Percentiles rank a stretch among this genome's conserved stretches.
These are phyloP conservation scores for Linurgus olivaceus DNA, from an alignment of 2,797 vertebrate species.

Conservation along the genomic window DNA sequence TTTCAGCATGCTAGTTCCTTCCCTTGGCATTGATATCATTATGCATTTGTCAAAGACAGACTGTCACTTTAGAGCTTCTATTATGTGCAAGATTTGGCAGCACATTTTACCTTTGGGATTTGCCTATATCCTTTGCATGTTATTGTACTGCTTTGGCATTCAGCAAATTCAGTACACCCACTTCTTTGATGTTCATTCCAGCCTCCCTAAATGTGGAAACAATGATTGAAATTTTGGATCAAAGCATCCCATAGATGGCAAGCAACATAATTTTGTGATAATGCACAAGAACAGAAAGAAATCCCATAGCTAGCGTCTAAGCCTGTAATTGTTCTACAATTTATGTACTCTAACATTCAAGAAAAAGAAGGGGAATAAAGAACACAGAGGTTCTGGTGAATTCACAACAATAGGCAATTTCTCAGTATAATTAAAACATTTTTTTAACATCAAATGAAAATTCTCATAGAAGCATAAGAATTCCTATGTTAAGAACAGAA, in stretches of 20 bases:
- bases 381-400: background rate
- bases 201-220: conserved; percentile 80
- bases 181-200: conserved; percentile 83
- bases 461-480: background rate
- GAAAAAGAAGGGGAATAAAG: background rate
- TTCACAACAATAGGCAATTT: background rate
- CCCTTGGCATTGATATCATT: conserved; percentile 79
- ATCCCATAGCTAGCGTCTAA: conserved; percentile 13
- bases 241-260: conserved; percentile 74
- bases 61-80: conserved; percentile 79
- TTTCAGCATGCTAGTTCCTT: conserved; percentile 81
- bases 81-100: conserved; percentile 83
- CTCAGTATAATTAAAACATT: background rate
- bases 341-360: conserved; percentile 12
- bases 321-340: conserved; percentile 40
- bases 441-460: background rate
- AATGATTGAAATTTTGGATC: conserved; percentile 81
- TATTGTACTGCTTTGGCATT: conserved; percentile 81
- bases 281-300: conserved; percentile 64
- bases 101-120: conserved; percentile 79
- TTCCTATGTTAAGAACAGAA: background rate
- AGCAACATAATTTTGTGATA: conserved; percentile 67
- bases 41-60: conserved; percentile 80
- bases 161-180: conserved; percentile 75
- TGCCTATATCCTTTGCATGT: conserved; percentile 82